A percentile compares a stretch with the other conserved stretches of the same genome.
Evolutionary conservation across 2,113 vertebrate species (phyloP).

Genomic region (Albula goreensis): DNA sequence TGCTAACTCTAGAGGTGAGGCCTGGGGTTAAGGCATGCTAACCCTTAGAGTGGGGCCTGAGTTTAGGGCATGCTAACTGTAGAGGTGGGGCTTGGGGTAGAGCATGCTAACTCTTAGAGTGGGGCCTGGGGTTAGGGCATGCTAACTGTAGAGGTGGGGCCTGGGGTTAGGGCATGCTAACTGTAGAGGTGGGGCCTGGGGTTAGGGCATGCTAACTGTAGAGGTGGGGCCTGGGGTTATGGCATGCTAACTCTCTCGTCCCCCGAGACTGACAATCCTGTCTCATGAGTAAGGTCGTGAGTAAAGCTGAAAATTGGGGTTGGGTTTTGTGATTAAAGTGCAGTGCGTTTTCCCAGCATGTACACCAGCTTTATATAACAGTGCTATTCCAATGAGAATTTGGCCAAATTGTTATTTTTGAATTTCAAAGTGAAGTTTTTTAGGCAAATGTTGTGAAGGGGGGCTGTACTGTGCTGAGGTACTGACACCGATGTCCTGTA

Average conservation of each 20-base stretch:
- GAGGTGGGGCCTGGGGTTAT: not conserved
- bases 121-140: no score
- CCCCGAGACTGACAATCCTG: not conserved
- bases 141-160: no score
- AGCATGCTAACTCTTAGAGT: no score
- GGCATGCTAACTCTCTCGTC: not conserved
- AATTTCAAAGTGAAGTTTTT: not conserved
- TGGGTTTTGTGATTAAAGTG: not conserved
- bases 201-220: no score
- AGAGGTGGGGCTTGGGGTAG: no score
- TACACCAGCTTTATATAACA: not conserved
- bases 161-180: no score
- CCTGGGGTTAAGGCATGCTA: no score
- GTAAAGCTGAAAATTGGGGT: not conserved
- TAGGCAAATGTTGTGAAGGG: not conserved
- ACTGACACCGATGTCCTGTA: not conserved
- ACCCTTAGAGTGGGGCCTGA: no score
- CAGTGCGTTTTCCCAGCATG: not conserved
- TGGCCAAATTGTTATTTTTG: constrained; percentile 18
- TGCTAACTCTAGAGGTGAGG: no score
- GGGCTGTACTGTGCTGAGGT: not conserved
- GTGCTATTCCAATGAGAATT: constrained; percentile 15
- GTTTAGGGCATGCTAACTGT: no score
- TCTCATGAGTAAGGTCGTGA: not conserved
- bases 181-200: no score